phyloP scores from a whole-genome alignment of 2,113 vertebrate species.

The Melanerpes formicivorus region DNA sequence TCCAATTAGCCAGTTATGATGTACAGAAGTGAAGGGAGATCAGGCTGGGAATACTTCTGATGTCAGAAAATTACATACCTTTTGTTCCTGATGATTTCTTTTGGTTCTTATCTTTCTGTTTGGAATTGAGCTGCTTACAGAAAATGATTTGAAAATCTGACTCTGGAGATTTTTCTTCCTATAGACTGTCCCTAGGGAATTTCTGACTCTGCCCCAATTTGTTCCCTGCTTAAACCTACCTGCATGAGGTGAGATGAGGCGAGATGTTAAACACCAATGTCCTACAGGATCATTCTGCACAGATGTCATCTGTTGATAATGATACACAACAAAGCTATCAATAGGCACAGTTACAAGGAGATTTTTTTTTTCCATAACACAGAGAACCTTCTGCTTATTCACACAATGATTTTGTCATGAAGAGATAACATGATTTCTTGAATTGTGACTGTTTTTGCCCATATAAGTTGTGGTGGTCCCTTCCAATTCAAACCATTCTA shows the following conservation, averaged over 20 bases:
- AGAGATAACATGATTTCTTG: not conserved
- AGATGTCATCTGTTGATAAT: conserved; percentile 56
- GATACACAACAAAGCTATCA: not conserved
- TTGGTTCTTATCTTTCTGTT: conserved; percentile 40
- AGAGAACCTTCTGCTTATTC: not conserved
- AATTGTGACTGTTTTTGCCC: not conserved
- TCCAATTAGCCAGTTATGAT: not conserved
- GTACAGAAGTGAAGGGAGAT: not conserved
- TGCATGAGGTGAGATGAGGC: not conserved
- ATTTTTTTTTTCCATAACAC: not conserved
- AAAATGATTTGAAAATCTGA: conserved; percentile 59
- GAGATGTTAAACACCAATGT: conserved; percentile 29
- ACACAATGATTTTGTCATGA: not conserved
- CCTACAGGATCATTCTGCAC: conserved; percentile 19
- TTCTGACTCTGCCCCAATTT: conserved; percentile 50
- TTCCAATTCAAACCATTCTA: too few relatives aligned
- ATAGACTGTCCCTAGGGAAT: conserved; percentile 30
- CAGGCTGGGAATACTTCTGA: not conserved
- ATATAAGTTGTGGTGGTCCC: too few relatives aligned
- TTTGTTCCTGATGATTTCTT: not conserved
- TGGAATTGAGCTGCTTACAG: conserved; percentile 19
- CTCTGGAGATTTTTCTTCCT: conserved; percentile 12
- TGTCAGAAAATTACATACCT: not conserved
- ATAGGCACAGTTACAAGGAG: not conserved
- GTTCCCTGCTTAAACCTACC: conserved; percentile 49